A percentile compares a stretch with the other conserved stretches of the same genome.
These are phyloP conservation scores for Peromyscus leucopus DNA, from an alignment of 2,113 vertebrate genomes.

Conservation along the genomic window DNA sequence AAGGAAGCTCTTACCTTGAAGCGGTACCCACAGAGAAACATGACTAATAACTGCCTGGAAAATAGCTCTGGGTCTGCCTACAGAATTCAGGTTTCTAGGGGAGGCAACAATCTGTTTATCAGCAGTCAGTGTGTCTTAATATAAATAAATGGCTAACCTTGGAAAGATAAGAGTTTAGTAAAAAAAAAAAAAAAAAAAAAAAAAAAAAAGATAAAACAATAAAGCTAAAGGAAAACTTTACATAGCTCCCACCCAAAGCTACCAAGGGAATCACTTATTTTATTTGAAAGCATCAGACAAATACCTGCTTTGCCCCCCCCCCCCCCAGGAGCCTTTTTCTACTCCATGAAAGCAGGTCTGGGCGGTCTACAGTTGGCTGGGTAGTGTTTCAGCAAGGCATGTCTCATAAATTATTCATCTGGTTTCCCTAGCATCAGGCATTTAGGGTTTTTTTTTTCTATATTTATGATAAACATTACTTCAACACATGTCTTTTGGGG, in stretches of 20 bases:
- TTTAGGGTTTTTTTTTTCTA: not conserved
- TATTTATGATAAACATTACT: constrained; percentile 31
- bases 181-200: not conserved
- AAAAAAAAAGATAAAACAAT: not conserved
- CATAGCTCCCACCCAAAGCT: not conserved
- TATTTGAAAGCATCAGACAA: not conserved
- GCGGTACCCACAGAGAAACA: too few species aligned
- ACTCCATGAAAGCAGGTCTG: constrained; percentile 10
- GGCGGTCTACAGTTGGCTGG: not conserved
- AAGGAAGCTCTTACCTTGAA: not conserved
- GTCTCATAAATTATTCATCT: constrained; percentile 48
- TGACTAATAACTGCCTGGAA: not conserved
- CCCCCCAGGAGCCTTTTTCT: not conserved
- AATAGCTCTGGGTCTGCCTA: not conserved
- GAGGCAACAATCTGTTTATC: not conserved
- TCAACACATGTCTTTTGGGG: not conserved
- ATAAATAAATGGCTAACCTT: constrained; percentile 9
- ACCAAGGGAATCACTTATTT: not conserved
- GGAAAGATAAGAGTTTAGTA: not conserved
- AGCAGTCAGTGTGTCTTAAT: not conserved
- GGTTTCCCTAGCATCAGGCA: not conserved
- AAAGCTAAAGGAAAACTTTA: constrained; percentile 1
- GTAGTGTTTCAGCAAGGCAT: not conserved
- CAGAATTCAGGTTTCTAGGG: not conserved
- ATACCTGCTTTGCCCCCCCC: not conserved